These are phyloP conservation scores for Daubentonia madagascariensis DNA, from an alignment of 2,113 vertebrate genomes.

Conservation along the genomic window DNA sequence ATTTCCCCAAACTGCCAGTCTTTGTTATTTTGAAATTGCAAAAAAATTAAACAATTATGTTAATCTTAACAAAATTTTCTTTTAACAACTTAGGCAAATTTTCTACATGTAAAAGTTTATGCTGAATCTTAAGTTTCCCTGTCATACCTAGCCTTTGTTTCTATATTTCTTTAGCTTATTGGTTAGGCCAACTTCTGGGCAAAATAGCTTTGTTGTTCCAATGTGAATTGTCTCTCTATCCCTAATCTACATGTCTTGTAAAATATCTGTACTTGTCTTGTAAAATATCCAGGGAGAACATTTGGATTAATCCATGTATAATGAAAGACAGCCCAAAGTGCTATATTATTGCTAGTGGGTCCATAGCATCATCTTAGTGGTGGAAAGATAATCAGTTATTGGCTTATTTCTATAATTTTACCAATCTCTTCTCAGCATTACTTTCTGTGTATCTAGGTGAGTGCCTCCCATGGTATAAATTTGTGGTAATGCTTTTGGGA, in stretches of 20 bases:
- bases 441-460: background rate
- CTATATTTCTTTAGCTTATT: background rate
- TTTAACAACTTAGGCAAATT: background rate
- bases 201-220: background rate
- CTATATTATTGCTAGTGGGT: background rate
- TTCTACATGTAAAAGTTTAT: background rate
- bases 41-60: background rate
- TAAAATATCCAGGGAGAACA: background rate
- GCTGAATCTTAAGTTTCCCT: background rate
- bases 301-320: background rate
- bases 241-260: background rate
- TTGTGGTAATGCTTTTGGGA: background rate
- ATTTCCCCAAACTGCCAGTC: background rate
- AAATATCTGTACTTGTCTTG: background rate
- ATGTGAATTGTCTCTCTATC: background rate
- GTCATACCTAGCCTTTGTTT: background rate
- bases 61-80: background rate
- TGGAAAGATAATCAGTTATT: background rate
- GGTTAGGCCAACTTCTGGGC: background rate
- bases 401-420: background rate
- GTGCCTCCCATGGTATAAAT: background rate
- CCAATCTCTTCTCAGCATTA: background rate
- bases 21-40: constrained; percentile 27
- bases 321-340: background rate
- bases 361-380: background rate